These are phyloP conservation scores for Vulpes ferrilata DNA, from an alignment of 2,113 vertebrate species.

Conservation along the genomic window DNA sequence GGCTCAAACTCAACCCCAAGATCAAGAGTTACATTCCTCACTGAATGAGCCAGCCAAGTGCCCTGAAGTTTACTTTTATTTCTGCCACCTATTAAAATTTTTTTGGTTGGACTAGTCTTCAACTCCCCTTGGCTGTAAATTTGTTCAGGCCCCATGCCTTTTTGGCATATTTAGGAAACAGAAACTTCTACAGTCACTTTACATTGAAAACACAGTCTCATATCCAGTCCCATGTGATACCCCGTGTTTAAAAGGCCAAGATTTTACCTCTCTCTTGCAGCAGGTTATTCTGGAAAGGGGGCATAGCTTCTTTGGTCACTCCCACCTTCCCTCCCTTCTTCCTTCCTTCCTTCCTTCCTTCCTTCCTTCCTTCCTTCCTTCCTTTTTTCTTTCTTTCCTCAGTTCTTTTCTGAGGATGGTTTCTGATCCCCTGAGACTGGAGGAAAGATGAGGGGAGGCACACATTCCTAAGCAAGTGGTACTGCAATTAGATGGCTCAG, in stretches of 20 bases:
- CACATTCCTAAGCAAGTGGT: neutral
- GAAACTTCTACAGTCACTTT: neutral
- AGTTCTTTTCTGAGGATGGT: constrained; percentile 30
- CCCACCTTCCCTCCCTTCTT: too few relatives aligned
- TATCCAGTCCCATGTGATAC: neutral
- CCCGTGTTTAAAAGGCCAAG: neutral
- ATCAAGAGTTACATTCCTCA: neutral
- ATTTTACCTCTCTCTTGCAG: neutral
- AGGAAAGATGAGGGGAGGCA: neutral
- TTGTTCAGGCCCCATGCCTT: neutral
- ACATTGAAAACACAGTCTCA: neutral
- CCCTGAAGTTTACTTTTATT: neutral
- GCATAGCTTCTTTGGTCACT: too few relatives aligned
- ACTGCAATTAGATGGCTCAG: neutral
- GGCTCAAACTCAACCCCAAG: neutral
- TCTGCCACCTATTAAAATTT: neutral
- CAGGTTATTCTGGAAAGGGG: neutral
- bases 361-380: too few relatives aligned
- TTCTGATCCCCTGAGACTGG: neutral
- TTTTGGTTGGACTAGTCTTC: neutral
- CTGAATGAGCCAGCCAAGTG: neutral
- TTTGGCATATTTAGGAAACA: neutral
- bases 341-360: fast-evolving
- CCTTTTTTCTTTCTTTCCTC: neutral
- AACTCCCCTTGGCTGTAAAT: neutral